Conservation (phyloP, 2,113 vertebrate species). For the Pseudorhombus dupliciocellatus region DNA sequence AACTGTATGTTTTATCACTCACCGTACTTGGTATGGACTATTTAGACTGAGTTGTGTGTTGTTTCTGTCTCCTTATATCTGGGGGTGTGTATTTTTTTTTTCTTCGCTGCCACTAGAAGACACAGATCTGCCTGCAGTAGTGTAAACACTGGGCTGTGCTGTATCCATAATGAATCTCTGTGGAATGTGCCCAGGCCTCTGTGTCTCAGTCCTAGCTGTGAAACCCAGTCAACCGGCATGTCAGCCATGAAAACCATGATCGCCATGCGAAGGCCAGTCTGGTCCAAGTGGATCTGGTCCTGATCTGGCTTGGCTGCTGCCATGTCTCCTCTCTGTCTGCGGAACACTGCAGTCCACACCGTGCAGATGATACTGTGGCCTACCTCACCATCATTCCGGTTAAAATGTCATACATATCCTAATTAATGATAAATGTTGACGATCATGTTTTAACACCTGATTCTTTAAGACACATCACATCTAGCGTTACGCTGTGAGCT, state of each 20-base stretch:
- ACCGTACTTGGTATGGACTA: not conserved
- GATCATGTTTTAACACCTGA: not conserved
- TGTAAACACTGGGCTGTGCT: conserved; percentile 57
- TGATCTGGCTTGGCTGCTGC: conserved; percentile 37
- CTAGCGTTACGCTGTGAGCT: conserved; percentile 1
- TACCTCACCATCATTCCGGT: conserved; percentile 1
- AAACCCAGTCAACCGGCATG: conserved; percentile 62
- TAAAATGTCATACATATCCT: not conserved
- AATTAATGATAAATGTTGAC: not conserved
- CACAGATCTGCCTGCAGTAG: conserved; percentile 30
- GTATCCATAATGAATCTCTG: conserved; percentile 51
- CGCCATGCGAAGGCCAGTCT: conserved; percentile 35
- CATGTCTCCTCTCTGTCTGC: conserved; percentile 67
- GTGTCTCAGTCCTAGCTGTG: conserved; percentile 47
- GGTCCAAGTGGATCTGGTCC: conserved; percentile 52
- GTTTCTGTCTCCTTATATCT: conserved; percentile 11
- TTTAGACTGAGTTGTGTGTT: not conserved
- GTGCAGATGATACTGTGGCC: not conserved
- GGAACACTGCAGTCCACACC: conserved; percentile 1
- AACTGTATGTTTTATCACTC: conserved; percentile 4
- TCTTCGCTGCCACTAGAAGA: conserved; percentile 4
- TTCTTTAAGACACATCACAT: conserved; percentile 3
- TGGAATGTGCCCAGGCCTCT: conserved; percentile 51
- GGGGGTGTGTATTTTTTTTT: no score
- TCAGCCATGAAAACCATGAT: conserved; percentile 44